A percentile compares a stretch with the other conserved stretches of the same genome.
phyloP scores from a whole-genome alignment of 2,113 vertebrate species.

The Leptobrachium ailaonicum region DNA sequence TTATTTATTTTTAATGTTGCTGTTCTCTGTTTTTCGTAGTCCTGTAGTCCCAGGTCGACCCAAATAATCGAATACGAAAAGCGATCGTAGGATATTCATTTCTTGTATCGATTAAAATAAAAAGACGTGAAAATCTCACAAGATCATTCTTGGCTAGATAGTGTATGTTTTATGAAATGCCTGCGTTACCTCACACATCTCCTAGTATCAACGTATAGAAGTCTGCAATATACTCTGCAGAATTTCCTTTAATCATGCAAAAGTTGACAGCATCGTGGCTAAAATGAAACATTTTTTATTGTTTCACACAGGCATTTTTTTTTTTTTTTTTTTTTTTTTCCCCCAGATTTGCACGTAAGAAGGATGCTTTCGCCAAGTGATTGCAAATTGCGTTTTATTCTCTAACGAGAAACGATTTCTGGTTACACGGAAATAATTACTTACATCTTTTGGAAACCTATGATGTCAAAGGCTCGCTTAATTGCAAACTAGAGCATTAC shows the following conservation, averaged over 20 bases:
- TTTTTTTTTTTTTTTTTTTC: neutral
- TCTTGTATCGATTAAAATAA: no score
- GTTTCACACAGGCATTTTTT: no score
- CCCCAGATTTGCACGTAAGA: neutral
- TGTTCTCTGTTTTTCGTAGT: no score
- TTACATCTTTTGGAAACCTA: neutral
- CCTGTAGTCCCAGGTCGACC: no score
- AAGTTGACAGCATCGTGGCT: slow-evolving; percentile 16
- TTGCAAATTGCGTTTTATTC: neutral
- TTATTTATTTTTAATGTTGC: no score
- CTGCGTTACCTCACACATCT: neutral
- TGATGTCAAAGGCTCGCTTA: neutral
- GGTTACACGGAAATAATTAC: neutral
- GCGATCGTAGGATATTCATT: no score
- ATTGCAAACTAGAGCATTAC: neutral
- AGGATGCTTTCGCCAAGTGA: neutral
- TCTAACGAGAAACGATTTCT: neutral
- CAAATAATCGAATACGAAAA: no score
- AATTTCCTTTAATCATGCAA: slow-evolving; percentile 43
- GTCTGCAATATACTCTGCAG: slow-evolving; percentile 16
- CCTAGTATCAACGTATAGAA: neutral
- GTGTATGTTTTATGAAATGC: slow-evolving; percentile 1
- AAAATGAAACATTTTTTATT: slow-evolving; percentile 20
- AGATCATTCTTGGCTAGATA: slow-evolving; percentile 16
- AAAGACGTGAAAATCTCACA: neutral